These are phyloP conservation scores for Anas platyrhynchos DNA, from an alignment of 2,113 vertebrate species.

Conservation along the genomic window DNA sequence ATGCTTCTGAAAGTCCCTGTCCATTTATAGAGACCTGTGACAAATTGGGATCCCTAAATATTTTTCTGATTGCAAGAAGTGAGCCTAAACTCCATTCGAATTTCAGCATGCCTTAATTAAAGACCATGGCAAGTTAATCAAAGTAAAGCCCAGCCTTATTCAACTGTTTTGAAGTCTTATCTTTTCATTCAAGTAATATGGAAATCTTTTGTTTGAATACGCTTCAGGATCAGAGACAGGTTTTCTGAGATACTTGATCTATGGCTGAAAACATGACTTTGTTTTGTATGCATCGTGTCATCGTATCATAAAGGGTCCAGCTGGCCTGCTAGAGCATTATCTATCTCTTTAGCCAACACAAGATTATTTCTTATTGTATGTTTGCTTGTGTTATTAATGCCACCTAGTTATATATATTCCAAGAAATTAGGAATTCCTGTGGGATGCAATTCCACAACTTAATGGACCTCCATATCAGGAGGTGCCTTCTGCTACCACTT, in stretches of 20 bases:
- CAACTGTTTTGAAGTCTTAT: not conserved
- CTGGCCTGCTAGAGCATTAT: constrained; percentile 3
- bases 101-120: not conserved
- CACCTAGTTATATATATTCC: not conserved
- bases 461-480: constrained; percentile 46
- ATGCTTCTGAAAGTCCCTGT: not conserved
- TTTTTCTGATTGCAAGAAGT: not conserved
- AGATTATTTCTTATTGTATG: constrained; percentile 36
- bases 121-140: not conserved
- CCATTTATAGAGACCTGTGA: not conserved
- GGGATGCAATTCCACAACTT: constrained; percentile 41
- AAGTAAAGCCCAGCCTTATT: not conserved
- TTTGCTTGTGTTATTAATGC: constrained; percentile 21
- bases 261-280: not conserved
- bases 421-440: constrained; percentile 35
- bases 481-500: constrained; percentile 46
- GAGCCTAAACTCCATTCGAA: not conserved
- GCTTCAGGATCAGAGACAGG: not conserved
- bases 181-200: not conserved
- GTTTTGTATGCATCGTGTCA: not conserved
- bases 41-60: not conserved
- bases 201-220: not conserved
- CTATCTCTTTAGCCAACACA: constrained; percentile 12
- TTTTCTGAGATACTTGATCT: not conserved
- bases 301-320: not conserved